Conservation (phyloP, 1,140 invertebrate genomes). For the Apis dorsata region DNA sequence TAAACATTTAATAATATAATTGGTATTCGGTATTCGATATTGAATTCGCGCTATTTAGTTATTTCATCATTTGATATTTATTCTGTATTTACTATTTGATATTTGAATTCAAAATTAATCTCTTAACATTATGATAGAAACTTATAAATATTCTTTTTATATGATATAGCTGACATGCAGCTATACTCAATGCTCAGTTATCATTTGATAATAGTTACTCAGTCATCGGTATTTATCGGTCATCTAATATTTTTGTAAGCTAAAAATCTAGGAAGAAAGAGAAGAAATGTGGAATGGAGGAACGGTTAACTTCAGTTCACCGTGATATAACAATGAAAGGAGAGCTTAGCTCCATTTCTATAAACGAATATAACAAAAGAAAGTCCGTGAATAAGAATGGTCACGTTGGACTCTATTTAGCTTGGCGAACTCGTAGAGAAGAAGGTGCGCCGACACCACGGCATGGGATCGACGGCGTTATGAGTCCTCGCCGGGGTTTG, state of each 20-base stretch:
- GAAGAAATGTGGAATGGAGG: not conserved
- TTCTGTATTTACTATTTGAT: too few relatives aligned
- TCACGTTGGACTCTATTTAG: constrained; percentile 33
- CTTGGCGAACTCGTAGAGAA: constrained; percentile 20
- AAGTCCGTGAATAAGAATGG: constrained; percentile 12
- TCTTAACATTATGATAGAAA: too few relatives aligned
- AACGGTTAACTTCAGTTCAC: constrained; percentile 2
- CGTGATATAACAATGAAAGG: constrained; percentile 3
- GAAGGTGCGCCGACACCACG: constrained; percentile 53
- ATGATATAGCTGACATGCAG: too few relatives aligned
- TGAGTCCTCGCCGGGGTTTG: constrained; percentile 44
- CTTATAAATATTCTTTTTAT: too few relatives aligned
- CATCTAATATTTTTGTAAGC: not conserved
- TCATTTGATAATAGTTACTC: too few relatives aligned
- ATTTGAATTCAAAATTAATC: too few relatives aligned
- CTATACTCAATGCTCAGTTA: too few relatives aligned
- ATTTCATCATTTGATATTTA: not conserved
- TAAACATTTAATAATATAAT: too few relatives aligned
- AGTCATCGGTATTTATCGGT: not conserved
- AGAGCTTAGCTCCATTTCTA: not conserved
- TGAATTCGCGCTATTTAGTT: too few relatives aligned
- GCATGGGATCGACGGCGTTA: constrained; percentile 51
- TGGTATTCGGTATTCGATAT: not conserved
- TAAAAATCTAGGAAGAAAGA: not conserved
- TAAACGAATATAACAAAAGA: constrained; percentile 2